Evolutionary conservation across 2,888 invertebrate genomes (phyloP), one percentile per base, ranked within the genome.

Genomic region (Andrena trimmerana): DNA sequence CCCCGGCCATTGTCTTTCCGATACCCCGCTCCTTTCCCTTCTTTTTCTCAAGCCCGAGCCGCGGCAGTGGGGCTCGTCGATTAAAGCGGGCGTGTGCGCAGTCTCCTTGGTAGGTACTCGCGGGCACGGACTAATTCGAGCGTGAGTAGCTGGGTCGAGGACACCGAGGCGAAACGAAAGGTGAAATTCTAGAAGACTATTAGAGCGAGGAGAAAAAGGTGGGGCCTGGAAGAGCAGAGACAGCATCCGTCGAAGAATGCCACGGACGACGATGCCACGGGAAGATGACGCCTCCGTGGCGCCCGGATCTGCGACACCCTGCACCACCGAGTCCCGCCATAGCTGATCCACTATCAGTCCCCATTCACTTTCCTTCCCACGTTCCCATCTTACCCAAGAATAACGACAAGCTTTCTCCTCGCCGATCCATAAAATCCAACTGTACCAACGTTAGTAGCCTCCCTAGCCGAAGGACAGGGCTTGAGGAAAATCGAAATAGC

Each of bases 231-330:
- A 84, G 29, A 63, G 68, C 59, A 57, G 73, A 27, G 59, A 66
- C 66, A 63, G 63, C 68, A 59, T 27, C 77, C 76, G 10, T 69
- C 74, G 76, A 77, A 76, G 50, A 72, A 63, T 69, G 80, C 33
- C 76, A 59, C 69, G 74, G 85, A 91, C 91, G 90, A 91, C 91
- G 93, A 93, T 93, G 91, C 92, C 92, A 81, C 76, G 76, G 79
- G 86, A 92, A 93, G 93, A 93, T 93, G 94, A 93, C 93, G 94
- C 93, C 93, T 88, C 84, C 82, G 87, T 91, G 92, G 92, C 92
- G 93, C 92, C 91, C 80, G 77, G 82, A 83, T 74, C 83, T 78
- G 75, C 81, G 84, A 87, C 86, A 84, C 87, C 69, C 66, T 66
- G 78, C 67, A 65, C 78, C 86, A 84, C 80, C 85, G 88, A 88